phyloP scores from a whole-genome alignment of 2,888 invertebrate species.

The Gastrophysa polygoni region DNA sequence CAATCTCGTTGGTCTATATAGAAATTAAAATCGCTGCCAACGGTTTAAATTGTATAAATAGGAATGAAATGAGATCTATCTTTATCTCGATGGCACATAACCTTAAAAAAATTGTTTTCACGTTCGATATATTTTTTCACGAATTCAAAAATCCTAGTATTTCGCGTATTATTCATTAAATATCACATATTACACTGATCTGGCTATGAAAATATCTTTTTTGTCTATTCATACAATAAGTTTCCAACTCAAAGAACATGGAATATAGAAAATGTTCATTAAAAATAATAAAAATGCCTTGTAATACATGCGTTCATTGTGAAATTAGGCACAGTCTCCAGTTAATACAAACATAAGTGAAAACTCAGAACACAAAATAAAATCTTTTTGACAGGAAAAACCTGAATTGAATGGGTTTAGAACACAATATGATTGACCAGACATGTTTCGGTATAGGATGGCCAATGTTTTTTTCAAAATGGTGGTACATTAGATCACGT shows the following conservation, averaged over 20 bases:
- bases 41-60: not conserved
- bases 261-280: not conserved
- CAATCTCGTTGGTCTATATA: not conserved
- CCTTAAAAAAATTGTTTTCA: conserved; percentile 1
- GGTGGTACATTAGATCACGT: too few species aligned
- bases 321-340: conserved; percentile 58
- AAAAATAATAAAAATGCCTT: conserved; percentile 2
- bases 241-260: conserved; percentile 6
- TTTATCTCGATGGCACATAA: conserved; percentile 10
- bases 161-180: conserved; percentile 10
- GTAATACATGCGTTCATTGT: conserved; percentile 5
- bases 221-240: conserved; percentile 11
- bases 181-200: conserved; percentile 17
- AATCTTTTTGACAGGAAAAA: not conserved
- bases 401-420: not conserved
- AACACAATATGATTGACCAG: too few species aligned
- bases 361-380: not conserved
- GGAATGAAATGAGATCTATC: conserved; percentile 4
- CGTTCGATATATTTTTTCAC: conserved; percentile 2
- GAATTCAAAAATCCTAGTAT: conserved; percentile 3
- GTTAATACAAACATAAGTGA: conserved; percentile 35
- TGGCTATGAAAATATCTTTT: conserved; percentile 18
- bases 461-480: too few species aligned
- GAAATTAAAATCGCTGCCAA: conserved; percentile 14
- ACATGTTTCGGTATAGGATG: too few species aligned